Base-by-base conservation (phyloP, 2,888 invertebrate species). In the Sericinus montela region DNA sequence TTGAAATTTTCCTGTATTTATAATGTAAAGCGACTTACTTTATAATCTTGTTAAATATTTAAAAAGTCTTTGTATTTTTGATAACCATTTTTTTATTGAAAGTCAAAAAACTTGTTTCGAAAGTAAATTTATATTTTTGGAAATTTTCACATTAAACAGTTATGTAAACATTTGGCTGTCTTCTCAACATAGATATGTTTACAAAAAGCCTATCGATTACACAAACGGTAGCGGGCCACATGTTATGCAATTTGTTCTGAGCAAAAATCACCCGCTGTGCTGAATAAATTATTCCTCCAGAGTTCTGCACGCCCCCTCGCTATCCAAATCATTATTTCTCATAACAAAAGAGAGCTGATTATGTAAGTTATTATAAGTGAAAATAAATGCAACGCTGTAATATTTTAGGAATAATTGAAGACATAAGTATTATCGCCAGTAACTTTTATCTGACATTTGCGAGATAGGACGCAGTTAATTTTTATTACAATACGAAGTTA, bases 161-260 rank as follows among this genome's bases (percentile, higher is more conserved):
- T 25, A 10, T 6, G 23, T 25, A 23, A 25, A 15, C 11, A 38
- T 38, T 23, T 25, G 7, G 38, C 13, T 3, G 11, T n/a, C 14
- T 1, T 25, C 8, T 25, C 8, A 25, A 8, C 9, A 15, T 9
- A 47, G 6, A 35, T 40, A 41, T 50, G 35, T 43, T 45, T 45
- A 36, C 41, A 38, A 25, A 46, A 61, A 60, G 59, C 57, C 58
- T 73, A 76, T 78, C 75, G 72, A 77, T 78, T 69, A 65, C 75
- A 63, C 52, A 54, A 55, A 51, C 36, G 53, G 52, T 32, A 48
- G 44, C 28, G 48, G 52, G 57, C 69, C 85, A 85, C 84, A 84
- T 87, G 85, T 81, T 78, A 72, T 65, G 68, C 80, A 85, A 86
- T 87, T 87, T 84, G 86, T 76, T 72, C 65, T 55, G 59, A 62